phyloP scores from a whole-genome alignment of 2,113 vertebrate genomes.

The Pyxicephalus adspersus region DNA sequence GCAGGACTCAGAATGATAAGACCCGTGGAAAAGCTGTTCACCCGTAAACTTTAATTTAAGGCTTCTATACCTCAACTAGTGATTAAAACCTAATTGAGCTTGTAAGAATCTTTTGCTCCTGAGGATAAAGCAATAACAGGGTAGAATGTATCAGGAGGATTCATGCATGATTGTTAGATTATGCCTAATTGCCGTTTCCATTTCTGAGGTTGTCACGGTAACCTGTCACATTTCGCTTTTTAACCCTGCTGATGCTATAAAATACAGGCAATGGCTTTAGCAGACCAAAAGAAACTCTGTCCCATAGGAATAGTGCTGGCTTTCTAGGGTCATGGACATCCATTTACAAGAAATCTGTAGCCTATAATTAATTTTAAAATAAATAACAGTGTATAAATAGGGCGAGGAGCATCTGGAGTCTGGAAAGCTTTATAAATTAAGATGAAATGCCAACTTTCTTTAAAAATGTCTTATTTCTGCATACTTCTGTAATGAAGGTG shows the following conservation, averaged over 20 bases:
- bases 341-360: neutral
- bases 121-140: constrained; percentile 58
- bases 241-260: constrained; percentile 50
- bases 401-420: neutral
- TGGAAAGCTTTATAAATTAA: too few relatives aligned
- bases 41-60: constrained; percentile 58
- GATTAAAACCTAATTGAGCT: constrained; percentile 59
- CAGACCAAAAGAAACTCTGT: constrained; percentile 6
- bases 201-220: constrained; percentile 58
- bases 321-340: neutral
- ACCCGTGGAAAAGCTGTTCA: constrained; percentile 53
- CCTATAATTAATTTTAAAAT: constrained; percentile 5
- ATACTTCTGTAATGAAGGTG: too few relatives aligned
- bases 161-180: constrained; percentile 58
- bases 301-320: neutral
- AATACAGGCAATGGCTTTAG: constrained; percentile 4
- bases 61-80: constrained; percentile 58
- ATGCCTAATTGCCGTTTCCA: constrained; percentile 58
- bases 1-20: constrained; percentile 52
- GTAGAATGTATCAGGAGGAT: constrained; percentile 57
- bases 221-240: constrained; percentile 54
- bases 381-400: neutral
- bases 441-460: too few relatives aligned
- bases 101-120: constrained; percentile 58
- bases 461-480: too few relatives aligned